Evolutionary conservation across 2,113 vertebrate genomes (phyloP).

Genomic region (Aramus guarauna): DNA sequence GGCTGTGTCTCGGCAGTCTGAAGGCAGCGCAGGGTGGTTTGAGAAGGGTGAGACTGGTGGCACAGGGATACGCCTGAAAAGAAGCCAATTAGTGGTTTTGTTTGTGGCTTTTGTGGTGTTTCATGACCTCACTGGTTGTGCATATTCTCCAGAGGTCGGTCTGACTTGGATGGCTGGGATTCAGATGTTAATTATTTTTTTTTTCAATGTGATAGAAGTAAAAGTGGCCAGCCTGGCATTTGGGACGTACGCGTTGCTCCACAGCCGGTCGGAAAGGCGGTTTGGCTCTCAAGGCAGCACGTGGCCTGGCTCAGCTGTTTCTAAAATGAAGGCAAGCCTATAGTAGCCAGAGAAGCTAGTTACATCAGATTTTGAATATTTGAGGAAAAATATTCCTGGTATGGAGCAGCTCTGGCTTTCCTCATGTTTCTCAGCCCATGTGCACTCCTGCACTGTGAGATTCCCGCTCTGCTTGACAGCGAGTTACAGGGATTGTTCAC

Average conservation of each 20-base stretch:
- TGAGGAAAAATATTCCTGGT: not conserved
- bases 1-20: not conserved
- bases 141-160: not conserved
- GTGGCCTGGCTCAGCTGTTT: not conserved
- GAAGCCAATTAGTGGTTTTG: conserved; percentile 25
- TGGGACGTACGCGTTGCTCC: fast-evolving
- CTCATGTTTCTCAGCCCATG: not conserved
- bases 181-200: not conserved
- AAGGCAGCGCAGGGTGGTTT: not conserved
- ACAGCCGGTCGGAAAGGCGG: not conserved
- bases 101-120: not conserved
- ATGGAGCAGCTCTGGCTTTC: not conserved
- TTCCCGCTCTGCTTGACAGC: not conserved
- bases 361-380: not conserved
- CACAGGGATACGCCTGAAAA: not conserved
- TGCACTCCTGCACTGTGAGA: not conserved
- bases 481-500: fast-evolving
- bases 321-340: not conserved
- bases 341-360: not conserved
- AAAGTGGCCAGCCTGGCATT: not conserved
- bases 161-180: not conserved
- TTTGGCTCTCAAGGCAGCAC: not conserved
- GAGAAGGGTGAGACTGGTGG: not conserved
- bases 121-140: not conserved
- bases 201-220: fast-evolving